Evolutionary conservation across 1,140 invertebrate genomes (phyloP).

Genomic region (Zaprionus tsacasi): DNA sequence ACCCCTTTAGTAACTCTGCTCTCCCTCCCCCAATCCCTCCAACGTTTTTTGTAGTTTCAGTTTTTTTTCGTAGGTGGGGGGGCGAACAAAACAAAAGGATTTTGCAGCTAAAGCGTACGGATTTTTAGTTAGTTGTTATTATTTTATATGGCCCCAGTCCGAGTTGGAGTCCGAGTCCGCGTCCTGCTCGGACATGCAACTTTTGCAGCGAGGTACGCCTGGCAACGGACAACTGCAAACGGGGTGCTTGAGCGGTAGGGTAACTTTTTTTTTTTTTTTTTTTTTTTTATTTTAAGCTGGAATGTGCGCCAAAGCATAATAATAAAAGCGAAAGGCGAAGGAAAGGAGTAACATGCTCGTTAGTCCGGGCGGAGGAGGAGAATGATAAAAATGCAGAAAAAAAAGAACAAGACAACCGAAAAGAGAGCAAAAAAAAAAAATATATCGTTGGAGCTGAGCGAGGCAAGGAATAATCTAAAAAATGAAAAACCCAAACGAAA

Average conservation of each 20-base stretch:
- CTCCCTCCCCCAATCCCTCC: background rate
- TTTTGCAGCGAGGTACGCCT: conserved; percentile 67
- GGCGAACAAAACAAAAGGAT: conserved; percentile 72
- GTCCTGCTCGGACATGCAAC: conserved; percentile 72
- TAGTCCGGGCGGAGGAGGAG: conserved; percentile 45
- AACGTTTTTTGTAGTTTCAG: conserved; percentile 63
- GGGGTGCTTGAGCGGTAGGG: conserved; percentile 38
- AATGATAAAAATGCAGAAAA: conserved; percentile 36
- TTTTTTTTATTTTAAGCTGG: conserved; percentile 60
- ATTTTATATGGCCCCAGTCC: conserved; percentile 73
- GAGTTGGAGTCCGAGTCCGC: conserved; percentile 10
- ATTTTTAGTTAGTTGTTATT: conserved; percentile 83
- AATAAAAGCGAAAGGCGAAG: conserved; percentile 76
- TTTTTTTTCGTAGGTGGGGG: conserved; percentile 29
- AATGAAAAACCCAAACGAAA: conserved; percentile 80
- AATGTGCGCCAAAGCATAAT: conserved; percentile 81
- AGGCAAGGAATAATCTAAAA: conserved; percentile 80
- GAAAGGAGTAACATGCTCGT: conserved; percentile 81
- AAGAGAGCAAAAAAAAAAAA: conserved; percentile 34
- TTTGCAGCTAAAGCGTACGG: conserved; percentile 80
- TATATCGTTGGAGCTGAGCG: conserved; percentile 45
- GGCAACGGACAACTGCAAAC: conserved; percentile 38
- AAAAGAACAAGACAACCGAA: conserved; percentile 45
- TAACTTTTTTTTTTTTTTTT: conserved; percentile 47
- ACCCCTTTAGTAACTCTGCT: background rate